Percentiles rank a stretch among this genome's conserved stretches.
Conservation (phyloP, 2,113 vertebrate genomes). For the Sapajus apella region DNA sequence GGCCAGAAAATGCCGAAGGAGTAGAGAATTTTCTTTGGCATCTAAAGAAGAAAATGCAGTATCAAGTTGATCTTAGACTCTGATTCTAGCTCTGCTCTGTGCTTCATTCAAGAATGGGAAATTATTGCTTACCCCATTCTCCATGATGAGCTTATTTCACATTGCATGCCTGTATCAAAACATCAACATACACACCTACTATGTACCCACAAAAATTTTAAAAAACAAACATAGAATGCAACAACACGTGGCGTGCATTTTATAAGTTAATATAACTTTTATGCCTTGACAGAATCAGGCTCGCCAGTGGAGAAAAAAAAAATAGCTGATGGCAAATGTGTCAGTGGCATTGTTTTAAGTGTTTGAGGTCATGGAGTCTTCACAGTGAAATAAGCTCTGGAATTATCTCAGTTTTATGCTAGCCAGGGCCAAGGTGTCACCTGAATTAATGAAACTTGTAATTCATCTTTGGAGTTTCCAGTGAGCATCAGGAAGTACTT, state of each 20-base stretch:
- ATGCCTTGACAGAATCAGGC: background rate
- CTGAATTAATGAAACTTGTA: slow-evolving; percentile 59
- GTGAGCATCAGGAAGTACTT: slow-evolving; percentile 45
- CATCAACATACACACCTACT: too few species aligned
- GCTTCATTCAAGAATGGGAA: background rate
- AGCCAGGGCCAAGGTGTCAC: slow-evolving; percentile 60
- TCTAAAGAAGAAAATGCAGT: background rate
- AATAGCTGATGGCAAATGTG: slow-evolving; percentile 52
- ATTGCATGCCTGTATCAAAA: too few species aligned
- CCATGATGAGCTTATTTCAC: too few species aligned
- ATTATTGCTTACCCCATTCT: background rate
- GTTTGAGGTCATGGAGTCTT: slow-evolving; percentile 58
- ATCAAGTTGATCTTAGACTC: background rate
- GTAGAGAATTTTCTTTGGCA: slow-evolving; percentile 36
- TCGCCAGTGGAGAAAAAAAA: background rate
- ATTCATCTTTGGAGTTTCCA: slow-evolving; percentile 69
- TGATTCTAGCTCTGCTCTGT: background rate
- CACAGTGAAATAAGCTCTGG: slow-evolving; percentile 6
- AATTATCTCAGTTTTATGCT: slow-evolving; percentile 58
- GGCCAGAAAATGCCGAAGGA: slow-evolving; percentile 29
- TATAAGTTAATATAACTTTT: background rate
- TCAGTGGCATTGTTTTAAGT: slow-evolving; percentile 63
- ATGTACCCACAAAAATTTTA: too few species aligned
- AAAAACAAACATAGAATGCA: background rate
- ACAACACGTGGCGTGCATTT: background rate